These are phyloP conservation scores for Calcarius ornatus DNA, from an alignment of 2,113 vertebrate genomes.

Conservation along the genomic window DNA sequence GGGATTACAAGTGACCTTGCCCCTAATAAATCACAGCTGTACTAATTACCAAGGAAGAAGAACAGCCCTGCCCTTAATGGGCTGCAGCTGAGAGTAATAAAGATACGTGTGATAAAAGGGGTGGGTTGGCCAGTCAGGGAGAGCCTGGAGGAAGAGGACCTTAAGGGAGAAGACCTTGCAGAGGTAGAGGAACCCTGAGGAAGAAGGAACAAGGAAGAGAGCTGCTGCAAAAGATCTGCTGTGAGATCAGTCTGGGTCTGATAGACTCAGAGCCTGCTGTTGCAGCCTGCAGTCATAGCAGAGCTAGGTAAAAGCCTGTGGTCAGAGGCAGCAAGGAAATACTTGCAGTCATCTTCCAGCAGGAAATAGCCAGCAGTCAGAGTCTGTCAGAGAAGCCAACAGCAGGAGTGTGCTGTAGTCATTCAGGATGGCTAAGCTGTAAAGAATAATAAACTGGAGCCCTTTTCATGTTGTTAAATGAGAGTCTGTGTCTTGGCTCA, in stretches of 20 bases:
- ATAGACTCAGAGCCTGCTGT: neutral
- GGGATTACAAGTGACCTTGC: neutral
- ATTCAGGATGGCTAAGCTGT: neutral
- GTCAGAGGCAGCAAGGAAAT: neutral
- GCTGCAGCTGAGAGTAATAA: neutral
- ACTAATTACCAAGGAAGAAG: neutral
- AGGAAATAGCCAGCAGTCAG: neutral
- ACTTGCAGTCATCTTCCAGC: neutral
- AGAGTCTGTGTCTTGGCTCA: neutral
- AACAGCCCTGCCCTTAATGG: neutral
- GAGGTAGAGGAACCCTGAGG: neutral
- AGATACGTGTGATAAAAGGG: neutral
- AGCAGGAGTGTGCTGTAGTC: neutral
- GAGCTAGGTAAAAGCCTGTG: neutral
- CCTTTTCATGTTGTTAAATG: neutral
- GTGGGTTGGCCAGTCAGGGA: neutral
- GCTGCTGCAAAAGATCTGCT: neutral
- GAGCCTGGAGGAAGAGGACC: neutral
- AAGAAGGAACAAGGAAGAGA: neutral
- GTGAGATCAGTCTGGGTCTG: neutral
- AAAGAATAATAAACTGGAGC: neutral
- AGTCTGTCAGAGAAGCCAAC: neutral
- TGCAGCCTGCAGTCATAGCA: neutral
- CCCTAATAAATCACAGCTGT: neutral
- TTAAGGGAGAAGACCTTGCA: neutral